phyloP scores from a whole-genome alignment of 2,797 vertebrate genomes.

The Kryptolebias ocellatus region DNA sequence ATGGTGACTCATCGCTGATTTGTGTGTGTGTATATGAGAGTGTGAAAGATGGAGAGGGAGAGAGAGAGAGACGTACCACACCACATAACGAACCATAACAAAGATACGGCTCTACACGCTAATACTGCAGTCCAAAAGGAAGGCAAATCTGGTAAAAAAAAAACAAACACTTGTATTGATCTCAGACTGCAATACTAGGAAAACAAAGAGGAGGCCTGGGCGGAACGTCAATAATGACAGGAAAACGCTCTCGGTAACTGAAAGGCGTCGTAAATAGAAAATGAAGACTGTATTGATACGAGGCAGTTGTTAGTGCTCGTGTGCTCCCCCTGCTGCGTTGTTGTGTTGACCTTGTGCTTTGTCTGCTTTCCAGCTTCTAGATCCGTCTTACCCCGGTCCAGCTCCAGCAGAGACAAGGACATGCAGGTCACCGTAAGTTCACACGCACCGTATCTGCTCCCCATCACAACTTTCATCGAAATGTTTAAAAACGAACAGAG shows the following conservation, averaged over 20 bases:
- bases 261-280: neutral
- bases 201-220: neutral
- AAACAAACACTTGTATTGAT: constrained; percentile 37
- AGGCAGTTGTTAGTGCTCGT: neutral
- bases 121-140: constrained; percentile 55
- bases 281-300: neutral
- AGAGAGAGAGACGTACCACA: constrained; percentile 54
- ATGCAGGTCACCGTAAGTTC: constrained; percentile 64
- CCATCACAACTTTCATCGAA: constrained; percentile 6
- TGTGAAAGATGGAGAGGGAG: constrained; percentile 44
- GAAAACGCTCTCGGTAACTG: neutral
- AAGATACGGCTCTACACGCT: constrained; percentile 46
- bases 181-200: constrained; percentile 22
- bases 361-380: constrained; percentile 62
- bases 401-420: constrained; percentile 72
- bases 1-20: constrained; percentile 82
- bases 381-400: constrained; percentile 44
- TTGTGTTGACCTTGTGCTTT: constrained; percentile 43
- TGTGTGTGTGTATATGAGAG: constrained; percentile 70
- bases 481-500: neutral
- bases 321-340: neutral
- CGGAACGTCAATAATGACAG: neutral
- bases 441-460: constrained; percentile 16
- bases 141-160: constrained; percentile 44
- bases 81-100: constrained; percentile 74